Base-by-base conservation (phyloP, 2,888 invertebrate genomes). In the Pyrgus malvae region DNA sequence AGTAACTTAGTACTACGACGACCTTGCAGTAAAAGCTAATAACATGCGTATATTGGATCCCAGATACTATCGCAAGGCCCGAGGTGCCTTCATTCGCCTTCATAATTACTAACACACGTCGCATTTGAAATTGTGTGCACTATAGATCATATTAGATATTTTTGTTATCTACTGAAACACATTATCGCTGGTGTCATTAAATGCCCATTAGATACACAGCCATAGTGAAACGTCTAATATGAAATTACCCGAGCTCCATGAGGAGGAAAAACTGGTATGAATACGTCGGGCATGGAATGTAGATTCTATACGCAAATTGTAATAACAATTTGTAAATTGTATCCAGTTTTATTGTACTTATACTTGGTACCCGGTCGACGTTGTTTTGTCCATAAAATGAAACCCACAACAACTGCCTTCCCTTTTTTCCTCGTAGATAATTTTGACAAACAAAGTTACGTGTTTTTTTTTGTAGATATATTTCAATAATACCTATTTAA, bases 71-170 rank as follows among this genome's bases (percentile, higher is more conserved):
- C 42, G 17, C 14, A 42, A 11, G 16, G 37, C 42, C 6, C 23
- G 37, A 37, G 42, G 44, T 51, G 51, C 35, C 33, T 51, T 44
- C 42, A 51, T 51, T 51, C 37, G 35, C 51, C 25, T 37, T 37
- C 25, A 27, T 37, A 51, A 51, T 51, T 51, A 51, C 42, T 25
- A 23, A 42, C 42, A 35, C 11, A 33, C 33, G 19, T 29, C 35
- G 50, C 42, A 35, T 51, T 50, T 14, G 35, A 44, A 50, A 42
- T 12, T 29, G 14, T 37, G 35, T 37, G 23, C 42, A 42, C 12
- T 40, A 31, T 37, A 51, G 25, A 50, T 50, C 44, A n/a, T 37
- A 53, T 44, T 53, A 53, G 37, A 53, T 25, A 50, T 25, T 50
- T 40, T 40, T 49, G 31, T 17, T 50, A 42, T 33, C 12, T 3